Percentiles rank a stretch among this genome's conserved stretches.
These are phyloP conservation scores for Zootoca vivipara DNA, from an alignment of 2,113 vertebrate genomes.

Conservation along the genomic window DNA sequence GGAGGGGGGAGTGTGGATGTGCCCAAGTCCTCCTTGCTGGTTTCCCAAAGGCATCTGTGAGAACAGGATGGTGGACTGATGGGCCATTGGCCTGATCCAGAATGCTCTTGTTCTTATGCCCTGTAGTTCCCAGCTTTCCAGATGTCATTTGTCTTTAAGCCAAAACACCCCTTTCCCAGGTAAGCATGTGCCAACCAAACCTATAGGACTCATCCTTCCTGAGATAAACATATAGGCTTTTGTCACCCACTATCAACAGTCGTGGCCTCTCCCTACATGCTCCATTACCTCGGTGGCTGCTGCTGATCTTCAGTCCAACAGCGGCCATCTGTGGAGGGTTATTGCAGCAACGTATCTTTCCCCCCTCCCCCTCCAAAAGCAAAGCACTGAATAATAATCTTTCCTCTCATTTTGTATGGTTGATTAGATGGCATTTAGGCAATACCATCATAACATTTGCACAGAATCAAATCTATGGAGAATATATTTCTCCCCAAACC, in stretches of 20 bases:
- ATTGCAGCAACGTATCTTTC: not conserved
- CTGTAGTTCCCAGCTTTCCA: no score
- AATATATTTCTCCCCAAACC: not conserved
- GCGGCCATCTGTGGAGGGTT: not conserved
- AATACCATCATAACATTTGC: not conserved
- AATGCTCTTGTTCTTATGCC: no score
- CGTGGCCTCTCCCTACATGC: not conserved
- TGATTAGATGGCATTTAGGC: not conserved
- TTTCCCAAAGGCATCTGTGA: no score
- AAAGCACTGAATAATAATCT: not conserved
- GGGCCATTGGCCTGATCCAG: no score
- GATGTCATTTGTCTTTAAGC: not conserved
- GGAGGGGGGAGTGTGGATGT: no score
- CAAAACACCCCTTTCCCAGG: no score
- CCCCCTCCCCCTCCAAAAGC: constrained; percentile 6
- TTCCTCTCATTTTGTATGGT: not conserved
- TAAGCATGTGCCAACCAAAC: no score
- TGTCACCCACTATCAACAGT: not conserved
- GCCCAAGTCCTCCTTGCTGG: no score
- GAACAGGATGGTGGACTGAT: no score
- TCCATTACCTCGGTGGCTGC: not conserved
- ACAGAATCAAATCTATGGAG: not conserved
- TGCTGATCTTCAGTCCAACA: not conserved
- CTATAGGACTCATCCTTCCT: not conserved
- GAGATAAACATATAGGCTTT: not conserved